phyloP scores from a whole-genome alignment of 2,113 vertebrate species.

The Sitta europaea region DNA sequence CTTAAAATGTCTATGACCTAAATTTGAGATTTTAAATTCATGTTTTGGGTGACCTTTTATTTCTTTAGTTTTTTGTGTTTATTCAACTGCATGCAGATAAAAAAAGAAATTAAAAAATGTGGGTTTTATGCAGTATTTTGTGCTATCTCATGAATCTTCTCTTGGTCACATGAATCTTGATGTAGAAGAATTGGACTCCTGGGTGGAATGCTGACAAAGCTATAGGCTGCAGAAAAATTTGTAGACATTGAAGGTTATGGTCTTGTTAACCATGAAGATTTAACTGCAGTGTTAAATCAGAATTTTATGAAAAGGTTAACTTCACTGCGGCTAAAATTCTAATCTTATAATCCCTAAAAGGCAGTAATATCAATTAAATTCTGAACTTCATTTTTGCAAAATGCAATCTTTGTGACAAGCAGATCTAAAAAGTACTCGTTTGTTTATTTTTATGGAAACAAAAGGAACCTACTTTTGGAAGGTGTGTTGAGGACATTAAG shows the following conservation, averaged over 20 bases:
- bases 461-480: neutral
- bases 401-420: neutral
- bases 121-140: neutral
- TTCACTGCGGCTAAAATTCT: neutral
- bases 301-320: neutral
- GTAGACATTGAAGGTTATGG: neutral
- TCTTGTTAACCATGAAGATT: neutral
- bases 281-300: neutral
- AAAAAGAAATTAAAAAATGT: neutral
- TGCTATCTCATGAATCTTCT: neutral
- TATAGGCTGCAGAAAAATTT: neutral
- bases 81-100: neutral
- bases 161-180: neutral
- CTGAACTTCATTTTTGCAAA: neutral
- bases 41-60: accelerated
- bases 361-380: neutral
- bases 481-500: neutral
- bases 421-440: neutral
- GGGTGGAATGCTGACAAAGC: neutral
- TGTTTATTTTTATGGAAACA: neutral
- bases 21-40: neutral
- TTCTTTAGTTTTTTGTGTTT: neutral
- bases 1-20: neutral
- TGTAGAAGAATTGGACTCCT: neutral
- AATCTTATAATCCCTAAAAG: neutral